Evolutionary conservation across 2,113 vertebrate species (phyloP).

Genomic region (Isurus oxyrinchus): DNA sequence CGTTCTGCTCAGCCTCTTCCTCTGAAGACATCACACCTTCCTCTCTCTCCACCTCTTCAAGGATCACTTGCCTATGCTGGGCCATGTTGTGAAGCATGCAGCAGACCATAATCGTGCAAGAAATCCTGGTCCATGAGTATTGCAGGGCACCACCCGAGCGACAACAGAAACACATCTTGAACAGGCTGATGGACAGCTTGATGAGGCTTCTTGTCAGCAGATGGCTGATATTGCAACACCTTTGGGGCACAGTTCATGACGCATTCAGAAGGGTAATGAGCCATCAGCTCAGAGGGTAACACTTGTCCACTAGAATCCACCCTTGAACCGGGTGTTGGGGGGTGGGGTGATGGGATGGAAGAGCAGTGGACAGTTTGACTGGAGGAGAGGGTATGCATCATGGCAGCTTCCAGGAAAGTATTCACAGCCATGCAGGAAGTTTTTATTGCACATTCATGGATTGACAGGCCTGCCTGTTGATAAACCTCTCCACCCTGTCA

Average conservation of each 20-base stretch:
- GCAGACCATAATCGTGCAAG: neutral
- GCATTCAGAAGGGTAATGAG: neutral
- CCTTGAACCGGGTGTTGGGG: too few relatives aligned
- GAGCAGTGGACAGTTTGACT: neutral
- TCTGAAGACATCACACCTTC: neutral
- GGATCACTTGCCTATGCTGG: neutral
- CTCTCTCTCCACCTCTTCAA: neutral
- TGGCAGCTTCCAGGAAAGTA: neutral
- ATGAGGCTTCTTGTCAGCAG: neutral
- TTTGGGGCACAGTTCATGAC: neutral
- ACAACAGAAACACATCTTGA: too few relatives aligned
- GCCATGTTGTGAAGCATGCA: neutral
- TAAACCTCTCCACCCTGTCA: too few relatives aligned
- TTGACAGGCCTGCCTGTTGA: too few relatives aligned
- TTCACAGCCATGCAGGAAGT: neutral
- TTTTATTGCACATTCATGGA: neutral
- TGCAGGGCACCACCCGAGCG: too few relatives aligned
- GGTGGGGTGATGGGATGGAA: too few relatives aligned
- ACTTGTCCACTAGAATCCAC: neutral
- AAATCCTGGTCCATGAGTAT: too few relatives aligned
- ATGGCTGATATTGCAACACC: neutral
- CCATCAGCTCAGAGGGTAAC: neutral
- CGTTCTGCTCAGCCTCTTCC: neutral
- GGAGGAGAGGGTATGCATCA: neutral
- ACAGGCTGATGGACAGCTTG: neutral